Evolutionary conservation across 2,113 vertebrate species (phyloP), one percentile per base, ranked within the genome.

Genomic region (Oncorhynchus tshawytscha): DNA sequence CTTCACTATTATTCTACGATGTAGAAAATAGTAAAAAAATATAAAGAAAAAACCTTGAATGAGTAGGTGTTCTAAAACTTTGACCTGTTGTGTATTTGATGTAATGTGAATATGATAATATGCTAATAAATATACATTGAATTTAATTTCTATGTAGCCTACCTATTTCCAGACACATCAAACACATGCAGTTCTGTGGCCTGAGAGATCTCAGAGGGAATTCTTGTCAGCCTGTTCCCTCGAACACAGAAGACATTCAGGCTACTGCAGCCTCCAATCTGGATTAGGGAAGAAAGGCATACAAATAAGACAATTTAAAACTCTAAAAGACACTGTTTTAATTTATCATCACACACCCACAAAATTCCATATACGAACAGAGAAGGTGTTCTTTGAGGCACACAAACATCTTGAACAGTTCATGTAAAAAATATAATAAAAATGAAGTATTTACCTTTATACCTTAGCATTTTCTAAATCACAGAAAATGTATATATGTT

Each of bases 161-260:
- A 97, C 98, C 96, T 95, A 90, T 99, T 99, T 85, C 97, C 97
- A 81, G 98, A 97, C 76, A 99, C 93, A 31, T 99, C 97, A 0
- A 99, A 90, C 75, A 99, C 97, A 1, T 99, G 98, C 81, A 99
- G 95, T 34, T 99, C 97, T 34, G 94, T 90, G 13, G 97, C 97
- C 84, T 97, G 95, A 0, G 97, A 97, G 88, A 99, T 91, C 89
- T 99, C 97, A 4, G 96, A 73, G 0, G 98, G 98, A 84, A 99
- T 95, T 84, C 94, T 92, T 15, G 89, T 94, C 62, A 99, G 93
- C 77, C 91, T 91, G 88, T 99, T 99, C 86, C 99, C 97, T 82
- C 98, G 94, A 31, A 99, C 91, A 65, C 96, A 98, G 87, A 99
- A 95, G 70, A 99, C 96, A 5, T 96, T 99, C 72, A 99, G 95